phyloP scores from a whole-genome alignment of 2,797 vertebrate species.

The Eulemur mongoz region DNA sequence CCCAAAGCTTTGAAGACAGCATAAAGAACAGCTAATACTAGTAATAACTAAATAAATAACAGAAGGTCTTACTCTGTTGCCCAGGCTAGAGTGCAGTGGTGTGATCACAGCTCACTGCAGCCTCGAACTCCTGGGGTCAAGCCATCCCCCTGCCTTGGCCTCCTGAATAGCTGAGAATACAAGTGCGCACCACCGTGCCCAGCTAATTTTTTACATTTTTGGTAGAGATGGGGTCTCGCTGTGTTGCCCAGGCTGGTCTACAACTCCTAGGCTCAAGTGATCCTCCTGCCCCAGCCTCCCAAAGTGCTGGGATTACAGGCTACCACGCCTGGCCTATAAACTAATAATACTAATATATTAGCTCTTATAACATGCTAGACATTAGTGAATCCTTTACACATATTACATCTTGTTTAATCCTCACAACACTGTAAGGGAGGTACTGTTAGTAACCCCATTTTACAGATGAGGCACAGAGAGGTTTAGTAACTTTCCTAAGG shows the following conservation, averaged over 20 bases:
- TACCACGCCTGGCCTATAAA: background rate
- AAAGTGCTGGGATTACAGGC: background rate
- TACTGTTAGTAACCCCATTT: background rate
- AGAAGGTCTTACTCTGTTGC: background rate
- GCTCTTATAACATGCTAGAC: background rate
- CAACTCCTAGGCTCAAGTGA: background rate
- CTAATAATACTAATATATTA: background rate
- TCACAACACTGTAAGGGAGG: background rate
- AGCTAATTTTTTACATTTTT: background rate
- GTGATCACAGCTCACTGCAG: background rate
- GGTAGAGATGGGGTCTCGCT: background rate
- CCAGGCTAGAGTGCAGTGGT: background rate
- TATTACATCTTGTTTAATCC: background rate
- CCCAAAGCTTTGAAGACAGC: background rate
- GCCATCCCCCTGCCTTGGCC: background rate
- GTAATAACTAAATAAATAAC: background rate
- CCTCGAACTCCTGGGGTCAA: background rate
- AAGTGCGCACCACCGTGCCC: background rate
- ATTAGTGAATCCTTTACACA: background rate
- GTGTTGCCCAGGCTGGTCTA: background rate
- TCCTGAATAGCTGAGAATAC: background rate
- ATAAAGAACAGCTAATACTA: too few species aligned
- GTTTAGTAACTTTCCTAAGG: background rate
- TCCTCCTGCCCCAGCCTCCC: too few species aligned
- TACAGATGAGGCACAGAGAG: background rate